Evolutionary conservation across 2,113 vertebrate species (phyloP).

Genomic region (Ophthalmolycus amberensis): DNA sequence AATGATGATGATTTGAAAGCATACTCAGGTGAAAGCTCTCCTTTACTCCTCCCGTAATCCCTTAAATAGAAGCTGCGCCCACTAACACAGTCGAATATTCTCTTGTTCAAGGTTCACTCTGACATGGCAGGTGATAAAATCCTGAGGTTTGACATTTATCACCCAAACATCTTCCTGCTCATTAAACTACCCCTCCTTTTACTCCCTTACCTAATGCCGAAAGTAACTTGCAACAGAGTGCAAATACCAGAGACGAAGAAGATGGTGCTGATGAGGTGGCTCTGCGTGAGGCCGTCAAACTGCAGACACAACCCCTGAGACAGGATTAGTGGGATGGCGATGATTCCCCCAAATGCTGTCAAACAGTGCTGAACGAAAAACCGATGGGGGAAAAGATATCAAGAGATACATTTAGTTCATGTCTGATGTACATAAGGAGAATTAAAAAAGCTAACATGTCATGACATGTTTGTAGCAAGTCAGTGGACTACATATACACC

Average conservation of each 20-base stretch:
- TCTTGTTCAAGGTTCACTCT: constrained; percentile 13
- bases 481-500: neutral
- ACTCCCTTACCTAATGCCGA: constrained; percentile 91
- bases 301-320: constrained; percentile 92
- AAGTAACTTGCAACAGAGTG: constrained; percentile 92
- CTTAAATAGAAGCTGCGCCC: neutral
- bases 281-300: constrained; percentile 92
- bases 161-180: neutral
- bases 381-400: no score
- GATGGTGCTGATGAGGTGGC: constrained; percentile 95
- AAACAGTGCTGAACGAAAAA: constrained; percentile 88
- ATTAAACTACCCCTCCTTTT: neutral
- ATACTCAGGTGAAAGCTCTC: neutral
- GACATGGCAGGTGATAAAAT: neutral
- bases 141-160: neutral
- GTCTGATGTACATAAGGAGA: neutral
- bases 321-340: constrained; percentile 92
- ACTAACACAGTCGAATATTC: neutral
- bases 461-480: neutral
- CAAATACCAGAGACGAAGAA: constrained; percentile 96
- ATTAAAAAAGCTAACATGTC: neutral
- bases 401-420: neutral
- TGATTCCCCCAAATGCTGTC: constrained; percentile 92
- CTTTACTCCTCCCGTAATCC: constrained; percentile 15
- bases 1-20: neutral